These are phyloP conservation scores for Porites lutea DNA, from an alignment of 64 coral and sea anemone species.

Conservation along the genomic window DNA sequence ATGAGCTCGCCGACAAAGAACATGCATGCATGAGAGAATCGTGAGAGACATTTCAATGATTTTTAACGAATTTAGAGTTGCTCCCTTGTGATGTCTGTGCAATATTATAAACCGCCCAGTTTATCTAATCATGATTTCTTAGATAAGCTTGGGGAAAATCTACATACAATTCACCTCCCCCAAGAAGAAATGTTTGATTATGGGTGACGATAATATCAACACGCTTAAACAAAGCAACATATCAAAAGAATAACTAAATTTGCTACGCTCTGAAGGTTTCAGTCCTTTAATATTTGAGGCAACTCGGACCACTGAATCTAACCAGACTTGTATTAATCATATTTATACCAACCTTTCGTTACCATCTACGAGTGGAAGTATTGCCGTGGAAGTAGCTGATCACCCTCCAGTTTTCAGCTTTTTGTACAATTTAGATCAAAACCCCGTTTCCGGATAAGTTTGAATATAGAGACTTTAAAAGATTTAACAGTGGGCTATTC, in stretches of 20 bases:
- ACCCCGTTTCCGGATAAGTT: slow-evolving; percentile 30
- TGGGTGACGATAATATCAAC: slow-evolving; percentile 44
- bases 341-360: slow-evolving; percentile 30
- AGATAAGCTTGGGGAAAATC: not conserved
- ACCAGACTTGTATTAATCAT: slow-evolving; percentile 36
- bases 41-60: too few relatives aligned
- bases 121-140: too few relatives aligned
- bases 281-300: not conserved
- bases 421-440: slow-evolving; percentile 36
- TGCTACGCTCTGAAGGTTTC: slow-evolving; percentile 21
- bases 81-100: too few relatives aligned
- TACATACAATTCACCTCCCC: slow-evolving; percentile 11
- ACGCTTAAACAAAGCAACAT: slow-evolving; percentile 24
- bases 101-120: too few relatives aligned
- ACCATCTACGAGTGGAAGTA: slow-evolving; percentile 56
- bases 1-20: too few relatives aligned
- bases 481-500: too few relatives aligned
- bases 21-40: too few relatives aligned
- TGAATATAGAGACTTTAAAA: slow-evolving; percentile 5
- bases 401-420: slow-evolving; percentile 25
- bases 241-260: slow-evolving; percentile 31
- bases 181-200: slow-evolving; percentile 33
- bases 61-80: too few relatives aligned
- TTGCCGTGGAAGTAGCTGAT: not conserved
- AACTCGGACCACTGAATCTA: slow-evolving; percentile 39